Evolutionary conservation across 2,113 vertebrate genomes (phyloP).

Genomic region (Pristiophorus japonicus): DNA sequence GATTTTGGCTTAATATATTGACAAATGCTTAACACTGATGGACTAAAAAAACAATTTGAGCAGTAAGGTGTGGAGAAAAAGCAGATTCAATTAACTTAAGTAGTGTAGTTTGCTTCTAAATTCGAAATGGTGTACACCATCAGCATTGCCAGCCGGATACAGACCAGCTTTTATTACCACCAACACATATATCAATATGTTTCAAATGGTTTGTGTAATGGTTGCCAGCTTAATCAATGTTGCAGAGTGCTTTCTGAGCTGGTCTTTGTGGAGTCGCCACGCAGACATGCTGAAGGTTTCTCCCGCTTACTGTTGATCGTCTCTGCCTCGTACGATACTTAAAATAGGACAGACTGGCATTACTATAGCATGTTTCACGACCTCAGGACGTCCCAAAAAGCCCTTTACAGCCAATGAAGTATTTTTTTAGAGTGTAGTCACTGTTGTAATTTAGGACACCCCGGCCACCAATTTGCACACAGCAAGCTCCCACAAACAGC

Average conservation of each 20-base stretch:
- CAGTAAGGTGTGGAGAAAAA: not conserved
- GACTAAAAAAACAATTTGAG: not conserved
- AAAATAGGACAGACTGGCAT: not conserved
- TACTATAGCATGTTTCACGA: not conserved
- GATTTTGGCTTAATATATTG: slow-evolving; percentile 11
- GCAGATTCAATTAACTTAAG: slow-evolving; percentile 32
- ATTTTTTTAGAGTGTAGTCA: not conserved
- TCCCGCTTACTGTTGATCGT: not conserved
- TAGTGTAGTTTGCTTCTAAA: not conserved
- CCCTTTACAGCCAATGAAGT: not conserved
- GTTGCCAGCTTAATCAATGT: not conserved
- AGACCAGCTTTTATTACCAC: not conserved
- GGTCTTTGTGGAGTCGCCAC: not conserved
- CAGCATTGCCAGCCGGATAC: not conserved
- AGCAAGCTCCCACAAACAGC: not conserved
- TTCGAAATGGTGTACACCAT: not conserved
- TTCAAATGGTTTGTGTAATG: not conserved
- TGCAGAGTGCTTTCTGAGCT: not conserved
- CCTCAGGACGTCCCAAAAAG: not conserved
- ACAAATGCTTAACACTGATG: not conserved
- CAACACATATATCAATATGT: not conserved
- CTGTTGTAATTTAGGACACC: not conserved
- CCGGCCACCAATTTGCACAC: not conserved
- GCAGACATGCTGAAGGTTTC: not conserved
- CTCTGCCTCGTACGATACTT: not conserved